Base-by-base conservation (phyloP, 2,113 vertebrate species). In the Eurystomus gularis region DNA sequence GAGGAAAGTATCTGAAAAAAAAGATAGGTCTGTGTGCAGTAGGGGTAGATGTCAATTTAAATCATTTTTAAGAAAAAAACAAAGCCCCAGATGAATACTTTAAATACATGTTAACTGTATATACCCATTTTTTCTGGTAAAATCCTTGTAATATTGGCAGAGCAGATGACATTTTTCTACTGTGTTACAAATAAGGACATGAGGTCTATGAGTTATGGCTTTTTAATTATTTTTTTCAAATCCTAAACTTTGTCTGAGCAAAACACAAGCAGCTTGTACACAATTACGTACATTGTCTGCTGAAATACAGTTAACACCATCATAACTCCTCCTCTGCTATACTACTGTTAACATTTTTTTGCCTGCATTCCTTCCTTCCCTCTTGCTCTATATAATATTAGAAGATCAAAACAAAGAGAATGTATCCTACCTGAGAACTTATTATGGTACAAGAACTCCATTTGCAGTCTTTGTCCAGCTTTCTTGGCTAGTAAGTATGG, bases 381-480 rank as follows among this genome's bases (percentile, higher is more conserved):
- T 66, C 71, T 70, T 49, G 23, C 13, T 80, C 46, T 39, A 15
- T 12, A 57, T 18, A 66, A 65, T 61, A 80, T 73, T 26, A 76
- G 40, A 71, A 78, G 31, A 71, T 26, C 17, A 44, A 92, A 55
- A 16, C 18, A 37, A 78, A 79, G 9, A 86, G 8, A 77, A 58
- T 31, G 8, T 20, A 79, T 64, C 76, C 35, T 87, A 99, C 99
- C 99, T 90, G 98, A 99, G 44, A 99, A 99, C 72, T 99, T 99
- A 97, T 99, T 99, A 66, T 99, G 99, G 95, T 99, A 98, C 66
- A 99, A 97, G 85, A 99, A 99, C 97, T 99, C 99, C 99, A 99
- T 99, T 54, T 99, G 99, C 33, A 99, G 97, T 46, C 98, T 98
- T 93, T 99, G 99, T 23, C 99, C 99, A 5, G 98, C 98, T 55